phyloP scores from a whole-genome alignment of 30 jellyfish, hydroid and myxozoan species.

The Hydractinia echinata region DNA sequence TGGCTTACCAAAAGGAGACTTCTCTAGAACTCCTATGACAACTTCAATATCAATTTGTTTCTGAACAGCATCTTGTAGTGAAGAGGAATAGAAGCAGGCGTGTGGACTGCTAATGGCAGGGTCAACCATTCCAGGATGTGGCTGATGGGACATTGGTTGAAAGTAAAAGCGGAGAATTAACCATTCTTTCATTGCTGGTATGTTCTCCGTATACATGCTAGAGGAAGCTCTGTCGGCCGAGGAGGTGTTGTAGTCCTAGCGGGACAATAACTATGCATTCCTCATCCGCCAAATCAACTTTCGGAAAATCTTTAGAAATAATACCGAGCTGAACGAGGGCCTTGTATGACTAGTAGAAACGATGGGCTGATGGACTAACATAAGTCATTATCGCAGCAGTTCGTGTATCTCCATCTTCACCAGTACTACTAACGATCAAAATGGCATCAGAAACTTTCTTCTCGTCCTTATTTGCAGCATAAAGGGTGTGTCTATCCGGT shows the following conservation, averaged over 20 bases:
- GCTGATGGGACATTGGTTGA: neutral
- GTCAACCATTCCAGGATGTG: neutral
- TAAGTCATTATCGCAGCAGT: slow-evolving; percentile 27
- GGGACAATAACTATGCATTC: slow-evolving; percentile 3
- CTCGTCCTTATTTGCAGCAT: slow-evolving; percentile 22
- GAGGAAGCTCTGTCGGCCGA: slow-evolving; percentile 6
- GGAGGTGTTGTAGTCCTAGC: neutral
- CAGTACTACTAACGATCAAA: neutral
- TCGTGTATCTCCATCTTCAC: neutral
- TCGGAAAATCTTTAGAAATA: neutral
- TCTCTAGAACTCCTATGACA: neutral
- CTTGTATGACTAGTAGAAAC: slow-evolving; percentile 16
- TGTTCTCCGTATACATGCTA: neutral
- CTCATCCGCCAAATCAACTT: slow-evolving; percentile 22
- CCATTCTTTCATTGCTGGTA: neutral
- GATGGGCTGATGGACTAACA: neutral
- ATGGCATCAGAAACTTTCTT: slow-evolving; percentile 19
- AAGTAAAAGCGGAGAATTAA: neutral
- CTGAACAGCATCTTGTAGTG: slow-evolving; percentile 13
- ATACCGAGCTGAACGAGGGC: slow-evolving; percentile 41
- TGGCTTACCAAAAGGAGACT: slow-evolving; percentile 1
- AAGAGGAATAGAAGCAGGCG: neutral
- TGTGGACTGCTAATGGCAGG: slow-evolving; percentile 1
- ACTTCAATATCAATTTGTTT: neutral
- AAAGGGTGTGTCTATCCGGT: slow-evolving; percentile 28